phyloP scores from a whole-genome alignment of 2,888 invertebrate species.

The Pilophorus perplexus region DNA sequence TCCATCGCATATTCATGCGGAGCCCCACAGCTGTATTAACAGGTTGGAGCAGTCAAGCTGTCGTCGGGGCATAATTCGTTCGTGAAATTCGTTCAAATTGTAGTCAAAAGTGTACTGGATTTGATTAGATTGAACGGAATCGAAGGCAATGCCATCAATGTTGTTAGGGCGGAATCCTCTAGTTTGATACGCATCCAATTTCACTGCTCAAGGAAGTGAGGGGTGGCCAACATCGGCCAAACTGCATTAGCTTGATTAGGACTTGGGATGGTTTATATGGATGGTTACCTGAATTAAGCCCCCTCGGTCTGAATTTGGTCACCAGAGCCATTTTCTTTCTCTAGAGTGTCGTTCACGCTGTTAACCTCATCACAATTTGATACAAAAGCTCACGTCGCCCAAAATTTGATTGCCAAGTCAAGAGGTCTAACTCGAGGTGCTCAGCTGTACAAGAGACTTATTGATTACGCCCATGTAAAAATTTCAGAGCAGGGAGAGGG shows the following conservation, averaged over 20 bases:
- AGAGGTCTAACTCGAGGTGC: too few relatives aligned
- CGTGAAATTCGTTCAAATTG: too few relatives aligned
- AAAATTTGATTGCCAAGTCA: too few relatives aligned
- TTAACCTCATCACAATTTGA: too few relatives aligned
- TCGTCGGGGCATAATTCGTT: too few relatives aligned
- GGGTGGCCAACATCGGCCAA: neutral
- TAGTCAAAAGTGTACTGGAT: too few relatives aligned
- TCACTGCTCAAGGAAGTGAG: neutral
- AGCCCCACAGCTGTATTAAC: too few relatives aligned
- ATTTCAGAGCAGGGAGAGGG: neutral
- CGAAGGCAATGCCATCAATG: neutral
- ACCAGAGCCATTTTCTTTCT: neutral
- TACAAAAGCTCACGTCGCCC: too few relatives aligned
- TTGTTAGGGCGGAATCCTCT: neutral
- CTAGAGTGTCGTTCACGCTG: too few relatives aligned
- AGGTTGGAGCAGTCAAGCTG: too few relatives aligned
- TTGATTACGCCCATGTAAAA: slow-evolving; percentile 12
- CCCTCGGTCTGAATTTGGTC: neutral
- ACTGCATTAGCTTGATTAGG: slow-evolving; percentile 8
- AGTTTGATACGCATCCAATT: slow-evolving; percentile 1
- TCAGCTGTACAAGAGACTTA: too few relatives aligned
- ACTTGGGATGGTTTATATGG: neutral
- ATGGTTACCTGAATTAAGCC: neutral
- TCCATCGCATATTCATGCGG: too few relatives aligned
- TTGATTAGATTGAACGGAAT: slow-evolving; percentile 5